Percentiles rank a stretch among this genome's conserved stretches.
Conservation (phyloP, 35 echinoderm and acorn worm genomes). For the Apostichopus japonicus region DNA sequence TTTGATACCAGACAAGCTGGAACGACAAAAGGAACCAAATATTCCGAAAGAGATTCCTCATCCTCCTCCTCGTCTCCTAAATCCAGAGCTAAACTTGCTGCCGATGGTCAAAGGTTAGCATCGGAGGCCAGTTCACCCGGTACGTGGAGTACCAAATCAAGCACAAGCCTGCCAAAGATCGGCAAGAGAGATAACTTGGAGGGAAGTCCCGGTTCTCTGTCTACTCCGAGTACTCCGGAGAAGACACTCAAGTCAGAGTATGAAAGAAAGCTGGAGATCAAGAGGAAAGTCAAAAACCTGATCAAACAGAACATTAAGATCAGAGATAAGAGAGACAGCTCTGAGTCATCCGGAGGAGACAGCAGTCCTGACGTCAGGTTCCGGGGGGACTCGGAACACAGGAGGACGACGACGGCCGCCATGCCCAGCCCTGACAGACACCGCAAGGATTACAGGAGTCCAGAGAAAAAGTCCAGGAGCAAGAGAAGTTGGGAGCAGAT, state of each 20-base stretch:
- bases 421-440: slow-evolving; percentile 30
- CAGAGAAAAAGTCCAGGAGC: slow-evolving; percentile 12
- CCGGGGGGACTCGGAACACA: background rate
- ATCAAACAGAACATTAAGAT: slow-evolving; percentile 59
- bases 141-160: slow-evolving; percentile 35
- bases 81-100: slow-evolving; percentile 21
- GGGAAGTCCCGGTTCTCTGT: slow-evolving; percentile 25
- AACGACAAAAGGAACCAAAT: slow-evolving; percentile 3
- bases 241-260: slow-evolving; percentile 28
- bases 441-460: slow-evolving; percentile 18
- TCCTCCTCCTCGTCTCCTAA: background rate
- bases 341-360: slow-evolving; percentile 34
- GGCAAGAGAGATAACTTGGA: slow-evolving; percentile 23
- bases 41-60: background rate
- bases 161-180: background rate
- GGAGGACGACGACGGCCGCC: background rate
- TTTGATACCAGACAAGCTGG: background rate
- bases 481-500: background rate
- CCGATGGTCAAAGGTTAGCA: background rate
- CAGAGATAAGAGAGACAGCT: slow-evolving; percentile 31
- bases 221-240: slow-evolving; percentile 45
- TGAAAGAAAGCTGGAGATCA: slow-evolving; percentile 40
- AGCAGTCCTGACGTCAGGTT: slow-evolving; percentile 48
- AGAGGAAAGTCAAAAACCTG: slow-evolving; percentile 45
- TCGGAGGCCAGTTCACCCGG: slow-evolving; percentile 48